Percentiles rank a stretch among this genome's conserved stretches.
phyloP scores from a whole-genome alignment of 2,113 vertebrate genomes.

The Bungarus multicinctus region DNA sequence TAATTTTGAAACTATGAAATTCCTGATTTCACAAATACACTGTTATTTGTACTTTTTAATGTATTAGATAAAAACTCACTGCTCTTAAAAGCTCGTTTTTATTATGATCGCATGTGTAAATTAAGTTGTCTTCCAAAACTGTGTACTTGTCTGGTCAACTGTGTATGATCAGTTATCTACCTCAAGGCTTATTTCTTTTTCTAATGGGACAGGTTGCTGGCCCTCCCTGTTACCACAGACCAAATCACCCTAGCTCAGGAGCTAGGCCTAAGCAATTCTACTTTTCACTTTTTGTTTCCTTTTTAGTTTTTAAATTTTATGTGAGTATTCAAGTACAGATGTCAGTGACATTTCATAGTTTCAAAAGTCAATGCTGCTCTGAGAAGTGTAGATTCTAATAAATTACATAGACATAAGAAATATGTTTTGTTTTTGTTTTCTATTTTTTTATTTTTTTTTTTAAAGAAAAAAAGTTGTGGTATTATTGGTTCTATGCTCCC shows the following conservation, averaged over 20 bases:
- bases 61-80: slow-evolving; percentile 73
- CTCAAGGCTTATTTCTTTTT: slow-evolving; percentile 96
- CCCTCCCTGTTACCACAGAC: slow-evolving; percentile 95
- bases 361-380: slow-evolving; percentile 89
- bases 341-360: slow-evolving; percentile 88
- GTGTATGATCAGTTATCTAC: slow-evolving; percentile 96
- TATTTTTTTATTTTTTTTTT: slow-evolving; percentile 41
- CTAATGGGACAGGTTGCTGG: slow-evolving; percentile 91
- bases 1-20: slow-evolving; percentile 85
- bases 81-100: slow-evolving; percentile 75
- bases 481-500: slow-evolving; percentile 86
- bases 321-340: slow-evolving; percentile 82
- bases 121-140: slow-evolving; percentile 91
- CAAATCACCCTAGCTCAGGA: slow-evolving; percentile 95
- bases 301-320: slow-evolving; percentile 83
- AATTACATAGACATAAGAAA: slow-evolving; percentile 80
- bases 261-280: slow-evolving; percentile 86
- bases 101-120: slow-evolving; percentile 78
- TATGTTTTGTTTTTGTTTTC: slow-evolving; percentile 69
- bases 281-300: slow-evolving; percentile 83
- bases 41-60: slow-evolving; percentile 76
- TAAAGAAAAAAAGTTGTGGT: slow-evolving; percentile 75
- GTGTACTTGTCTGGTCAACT: slow-evolving; percentile 92
- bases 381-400: slow-evolving; percentile 81
- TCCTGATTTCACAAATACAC: slow-evolving; percentile 79